Evolutionary conservation across 2,797 vertebrate genomes (phyloP).

Genomic region (Muscicapa striata): DNA sequence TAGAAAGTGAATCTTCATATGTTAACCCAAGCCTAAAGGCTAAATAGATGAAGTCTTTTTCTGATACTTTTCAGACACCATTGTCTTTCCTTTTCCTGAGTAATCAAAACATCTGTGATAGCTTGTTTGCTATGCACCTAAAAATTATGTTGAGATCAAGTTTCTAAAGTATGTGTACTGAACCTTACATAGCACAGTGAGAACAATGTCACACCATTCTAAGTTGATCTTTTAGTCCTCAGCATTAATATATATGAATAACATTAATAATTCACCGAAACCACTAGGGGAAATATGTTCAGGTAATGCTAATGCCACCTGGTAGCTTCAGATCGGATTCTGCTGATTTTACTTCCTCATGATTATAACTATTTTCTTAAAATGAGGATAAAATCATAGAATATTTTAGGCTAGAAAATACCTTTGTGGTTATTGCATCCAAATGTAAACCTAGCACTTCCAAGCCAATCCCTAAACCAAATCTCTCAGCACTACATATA

Average conservation of each 20-base stretch:
- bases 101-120: background rate
- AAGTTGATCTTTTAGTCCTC: background rate
- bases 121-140: background rate
- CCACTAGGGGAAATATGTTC: conserved; percentile 52
- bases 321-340: conserved; percentile 1
- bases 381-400: background rate
- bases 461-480: background rate
- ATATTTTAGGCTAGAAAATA: background rate
- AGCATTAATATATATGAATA: background rate
- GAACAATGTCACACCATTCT: background rate
- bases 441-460: background rate
- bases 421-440: background rate
- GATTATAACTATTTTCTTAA: background rate
- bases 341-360: background rate
- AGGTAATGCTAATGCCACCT: background rate
- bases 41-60: background rate
- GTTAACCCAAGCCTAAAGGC: background rate
- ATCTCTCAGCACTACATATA: background rate
- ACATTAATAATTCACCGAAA: conserved; percentile 7
- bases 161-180: background rate
- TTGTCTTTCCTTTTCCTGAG: fast-evolving
- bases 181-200: background rate
- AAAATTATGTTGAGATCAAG: background rate
- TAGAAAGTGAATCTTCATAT: background rate
- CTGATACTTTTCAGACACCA: background rate